Percentiles rank a stretch among this genome's conserved stretches.
phyloP scores from a whole-genome alignment of 2,888 invertebrate genomes.

The Acleris cristana region DNA sequence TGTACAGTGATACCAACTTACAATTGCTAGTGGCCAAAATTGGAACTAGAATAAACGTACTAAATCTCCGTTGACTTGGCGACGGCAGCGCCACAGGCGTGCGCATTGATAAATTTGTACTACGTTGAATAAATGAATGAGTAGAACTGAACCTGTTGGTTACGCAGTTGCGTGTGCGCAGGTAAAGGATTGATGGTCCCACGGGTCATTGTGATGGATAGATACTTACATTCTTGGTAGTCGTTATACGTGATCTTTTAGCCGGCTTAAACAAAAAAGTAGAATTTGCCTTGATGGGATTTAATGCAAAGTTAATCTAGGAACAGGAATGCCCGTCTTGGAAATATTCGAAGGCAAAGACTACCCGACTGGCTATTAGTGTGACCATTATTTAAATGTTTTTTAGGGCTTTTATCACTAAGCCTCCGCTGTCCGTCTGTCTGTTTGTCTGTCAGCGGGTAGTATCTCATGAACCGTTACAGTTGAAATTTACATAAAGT shows the following conservation, averaged over 20 bases:
- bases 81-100: neutral
- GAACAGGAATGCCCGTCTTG: too few species aligned
- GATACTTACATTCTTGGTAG: slow-evolving; percentile 11
- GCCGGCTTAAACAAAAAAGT: neutral
- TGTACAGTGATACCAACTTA: slow-evolving; percentile 23
- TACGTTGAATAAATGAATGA: slow-evolving; percentile 57
- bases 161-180: slow-evolving; percentile 34
- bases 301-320: too few species aligned
- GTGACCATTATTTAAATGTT: too few species aligned
- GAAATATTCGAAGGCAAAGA: too few species aligned
- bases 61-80: neutral
- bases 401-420: too few species aligned
- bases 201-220: slow-evolving; percentile 10
- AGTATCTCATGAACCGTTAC: too few species aligned
- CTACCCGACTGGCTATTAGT: too few species aligned
- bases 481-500: too few species aligned
- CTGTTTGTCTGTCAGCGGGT: too few species aligned
- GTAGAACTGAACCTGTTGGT: slow-evolving; percentile 58
- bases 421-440: too few species aligned
- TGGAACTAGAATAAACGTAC: slow-evolving; percentile 4
- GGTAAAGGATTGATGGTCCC: slow-evolving; percentile 34
- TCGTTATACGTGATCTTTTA: slow-evolving; percentile 1
- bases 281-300: too few species aligned
- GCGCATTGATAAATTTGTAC: slow-evolving; percentile 43
- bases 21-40: slow-evolving; percentile 12